A percentile compares a stretch with the other conserved stretches of the same genome.
Conservation (phyloP, 1,140 invertebrate genomes). For the Hermetia illucens region DNA sequence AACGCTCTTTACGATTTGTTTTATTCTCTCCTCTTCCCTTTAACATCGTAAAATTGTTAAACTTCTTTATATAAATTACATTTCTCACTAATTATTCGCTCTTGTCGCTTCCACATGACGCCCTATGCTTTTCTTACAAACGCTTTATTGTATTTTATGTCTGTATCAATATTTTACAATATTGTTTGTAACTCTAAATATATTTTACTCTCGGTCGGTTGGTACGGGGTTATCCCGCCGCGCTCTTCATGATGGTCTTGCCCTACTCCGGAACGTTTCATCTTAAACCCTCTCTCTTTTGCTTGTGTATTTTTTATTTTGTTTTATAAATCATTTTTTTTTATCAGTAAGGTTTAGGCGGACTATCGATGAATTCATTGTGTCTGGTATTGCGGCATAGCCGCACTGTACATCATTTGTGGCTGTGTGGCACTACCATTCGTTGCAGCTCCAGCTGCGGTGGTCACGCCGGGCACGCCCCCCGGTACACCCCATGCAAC, state of each 20-base stretch:
- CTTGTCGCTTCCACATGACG: too few species aligned
- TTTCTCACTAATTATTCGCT: too few species aligned
- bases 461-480: slow-evolving; percentile 36
- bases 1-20: too few species aligned
- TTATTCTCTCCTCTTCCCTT: too few species aligned
- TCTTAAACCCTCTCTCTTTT: background rate
- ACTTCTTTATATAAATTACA: too few species aligned
- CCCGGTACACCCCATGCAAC: slow-evolving; percentile 41
- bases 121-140: too few species aligned
- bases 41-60: too few species aligned
- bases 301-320: background rate
- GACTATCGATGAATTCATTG: slow-evolving; percentile 36
- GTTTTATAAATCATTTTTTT: background rate
- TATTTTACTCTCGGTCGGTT: too few species aligned
- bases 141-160: too few species aligned
- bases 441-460: slow-evolving; percentile 35
- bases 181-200: too few species aligned
- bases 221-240: too few species aligned
- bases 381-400: slow-evolving; percentile 65
- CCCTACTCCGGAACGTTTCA: background rate
- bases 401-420: slow-evolving; percentile 56
- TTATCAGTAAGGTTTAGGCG: background rate
- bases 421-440: slow-evolving; percentile 38
- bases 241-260: background rate
- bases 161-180: too few species aligned